Evolutionary conservation across 2,797 vertebrate species (phyloP).

Genomic region (Pelodytes ibericus): DNA sequence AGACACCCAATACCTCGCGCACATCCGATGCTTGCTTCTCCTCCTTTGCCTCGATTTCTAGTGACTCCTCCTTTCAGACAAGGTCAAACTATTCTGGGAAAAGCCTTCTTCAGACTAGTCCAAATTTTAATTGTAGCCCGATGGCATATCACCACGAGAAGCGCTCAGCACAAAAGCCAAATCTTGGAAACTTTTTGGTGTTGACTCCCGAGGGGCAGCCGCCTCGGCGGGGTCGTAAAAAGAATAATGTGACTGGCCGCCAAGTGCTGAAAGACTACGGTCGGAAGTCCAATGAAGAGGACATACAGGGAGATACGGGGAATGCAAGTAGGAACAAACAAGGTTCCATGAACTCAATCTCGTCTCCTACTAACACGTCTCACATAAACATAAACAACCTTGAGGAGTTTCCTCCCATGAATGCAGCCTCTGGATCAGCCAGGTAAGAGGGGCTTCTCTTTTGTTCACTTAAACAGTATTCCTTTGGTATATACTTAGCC

Average conservation of each 20-base stretch:
- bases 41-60: constrained; percentile 51
- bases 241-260: constrained; percentile 57
- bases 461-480: too few relatives aligned
- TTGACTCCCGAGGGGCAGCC: constrained; percentile 61
- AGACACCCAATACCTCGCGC: constrained; percentile 65
- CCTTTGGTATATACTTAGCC: too few relatives aligned
- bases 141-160: constrained; percentile 66
- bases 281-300: constrained; percentile 67
- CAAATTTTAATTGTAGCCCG: constrained; percentile 75
- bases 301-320: constrained; percentile 65
- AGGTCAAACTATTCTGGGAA: constrained; percentile 60
- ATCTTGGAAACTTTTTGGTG: constrained; percentile 78
- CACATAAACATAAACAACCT: constrained; percentile 89
- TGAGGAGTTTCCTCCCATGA: constrained; percentile 94
- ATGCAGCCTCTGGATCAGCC: constrained; percentile 72
- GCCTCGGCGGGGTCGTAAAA: constrained; percentile 60
- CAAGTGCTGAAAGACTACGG: constrained; percentile 66
- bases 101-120: constrained; percentile 67
- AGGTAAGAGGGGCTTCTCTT: constrained; percentile 70
- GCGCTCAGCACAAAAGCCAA: constrained; percentile 71
- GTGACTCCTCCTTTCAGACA: constrained; percentile 57
- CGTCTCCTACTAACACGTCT: constrained; percentile 51
- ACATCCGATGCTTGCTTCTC: constrained; percentile 57
- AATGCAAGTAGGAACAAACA: constrained; percentile 63
- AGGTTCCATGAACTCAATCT: constrained; percentile 63